Conservation (phyloP, 2,888 invertebrate species). For the Mayetiola destructor region DNA sequence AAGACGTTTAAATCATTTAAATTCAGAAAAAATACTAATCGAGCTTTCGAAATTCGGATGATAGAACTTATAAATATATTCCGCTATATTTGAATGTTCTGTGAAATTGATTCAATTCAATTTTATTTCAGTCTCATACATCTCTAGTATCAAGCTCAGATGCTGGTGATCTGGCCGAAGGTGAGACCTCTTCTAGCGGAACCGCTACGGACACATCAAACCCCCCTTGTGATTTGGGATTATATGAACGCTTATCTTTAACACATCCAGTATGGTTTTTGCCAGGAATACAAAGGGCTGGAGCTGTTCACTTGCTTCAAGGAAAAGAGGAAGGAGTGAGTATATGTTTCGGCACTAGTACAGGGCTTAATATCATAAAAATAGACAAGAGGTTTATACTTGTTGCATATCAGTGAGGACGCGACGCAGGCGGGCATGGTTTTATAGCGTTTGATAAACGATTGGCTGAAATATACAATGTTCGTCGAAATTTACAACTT, state of each 20-base stretch:
- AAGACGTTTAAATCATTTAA: too few relatives aligned
- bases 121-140: conserved; percentile 31
- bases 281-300: conserved; percentile 82
- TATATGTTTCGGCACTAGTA: conserved; percentile 19
- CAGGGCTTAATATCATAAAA: not conserved
- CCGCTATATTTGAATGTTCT: too few relatives aligned
- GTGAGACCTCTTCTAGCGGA: conserved; percentile 44
- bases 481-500: too few relatives aligned
- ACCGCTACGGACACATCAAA: conserved; percentile 43
- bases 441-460: too few relatives aligned
- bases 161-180: conserved; percentile 40
- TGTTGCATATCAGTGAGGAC: too few relatives aligned
- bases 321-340: conserved; percentile 84
- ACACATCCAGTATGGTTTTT: conserved; percentile 94
- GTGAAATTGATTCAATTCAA: not conserved
- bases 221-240: conserved; percentile 68
- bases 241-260: conserved; percentile 74
- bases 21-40: too few relatives aligned
- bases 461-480: too few relatives aligned
- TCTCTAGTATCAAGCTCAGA: conserved; percentile 38
- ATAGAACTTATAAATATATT: too few relatives aligned
- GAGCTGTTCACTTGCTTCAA: conserved; percentile 85
- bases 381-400: not conserved
- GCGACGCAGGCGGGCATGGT: too few relatives aligned
- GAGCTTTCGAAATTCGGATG: too few relatives aligned